These are phyloP conservation scores for Campylomormyrus numenius DNA, from an alignment of 2,113 vertebrate species.

Conservation along the genomic window DNA sequence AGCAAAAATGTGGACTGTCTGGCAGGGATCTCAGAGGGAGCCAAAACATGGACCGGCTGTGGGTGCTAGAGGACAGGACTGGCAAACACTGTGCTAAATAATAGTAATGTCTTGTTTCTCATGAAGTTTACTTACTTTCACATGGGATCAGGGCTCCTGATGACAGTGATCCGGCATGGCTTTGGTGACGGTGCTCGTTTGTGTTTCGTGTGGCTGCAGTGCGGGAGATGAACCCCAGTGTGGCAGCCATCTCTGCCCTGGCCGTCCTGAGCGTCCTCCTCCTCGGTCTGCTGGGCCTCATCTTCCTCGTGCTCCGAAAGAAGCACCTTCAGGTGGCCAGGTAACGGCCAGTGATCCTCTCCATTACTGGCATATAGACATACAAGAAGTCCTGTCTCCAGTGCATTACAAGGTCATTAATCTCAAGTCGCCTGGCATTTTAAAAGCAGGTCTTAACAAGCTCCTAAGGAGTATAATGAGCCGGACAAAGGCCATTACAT, in stretches of 20 bases:
- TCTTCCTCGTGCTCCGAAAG: constrained; percentile 79
- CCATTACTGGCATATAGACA: background rate
- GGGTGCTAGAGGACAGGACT: background rate
- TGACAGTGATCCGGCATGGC: background rate
- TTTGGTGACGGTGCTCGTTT: background rate
- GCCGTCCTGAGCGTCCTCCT: constrained; percentile 82
- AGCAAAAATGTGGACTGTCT: too few relatives aligned
- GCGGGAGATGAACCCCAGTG: constrained; percentile 84
- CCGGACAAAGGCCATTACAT: background rate
- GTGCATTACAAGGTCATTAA: background rate
- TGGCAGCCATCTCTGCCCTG: constrained; percentile 84
- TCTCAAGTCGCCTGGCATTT: background rate
- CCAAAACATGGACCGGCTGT: background rate
- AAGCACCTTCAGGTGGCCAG: constrained; percentile 89
- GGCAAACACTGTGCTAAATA: background rate
- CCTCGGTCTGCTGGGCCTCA: constrained; percentile 76
- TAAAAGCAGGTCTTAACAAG: background rate
- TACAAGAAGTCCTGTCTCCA: background rate
- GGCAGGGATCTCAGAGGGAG: too few relatives aligned
- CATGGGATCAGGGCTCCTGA: background rate
- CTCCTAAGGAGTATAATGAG: background rate
- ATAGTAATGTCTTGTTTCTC: background rate
- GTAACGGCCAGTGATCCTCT: constrained; percentile 41
- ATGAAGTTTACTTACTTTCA: background rate
- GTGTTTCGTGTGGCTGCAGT: constrained; percentile 51